Evolutionary conservation across 2,888 invertebrate genomes (phyloP), one percentile per base, ranked within the genome.

Genomic region (Spisula solida): DNA sequence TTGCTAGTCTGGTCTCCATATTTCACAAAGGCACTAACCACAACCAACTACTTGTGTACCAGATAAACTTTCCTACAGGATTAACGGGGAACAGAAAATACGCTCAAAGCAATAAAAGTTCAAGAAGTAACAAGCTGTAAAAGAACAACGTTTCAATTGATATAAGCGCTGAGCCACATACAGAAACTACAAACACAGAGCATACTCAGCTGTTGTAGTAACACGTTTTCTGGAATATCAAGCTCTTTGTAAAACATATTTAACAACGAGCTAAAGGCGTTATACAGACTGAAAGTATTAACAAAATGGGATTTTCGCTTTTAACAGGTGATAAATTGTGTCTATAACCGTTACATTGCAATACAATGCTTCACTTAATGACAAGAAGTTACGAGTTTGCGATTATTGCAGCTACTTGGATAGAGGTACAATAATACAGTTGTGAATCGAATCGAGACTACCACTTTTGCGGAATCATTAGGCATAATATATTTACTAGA

Each of bases 291-390:
- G 70, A 29, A 47, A 66, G 47, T 70, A 83, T 83, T 83, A 83
- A 18, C 83, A 8, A 25, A 83, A 83, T 66, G 66, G 34, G 51
- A 55, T 34, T 56, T 79, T 34, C 56, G 10, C 34, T 79, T 85
- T 66, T n/a, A 85, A 79, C 85, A 85, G 85, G 85, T 85, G 85
- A 79, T 85, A 84, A 84, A 51, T n/a, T 25, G 31, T 20, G 20
- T 25, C 25, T 60, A 25, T 60, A 60, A 25, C 25, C n/a, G n/a
- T 51, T 51, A 51, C 16, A 51, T 51, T 51, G 51, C 51, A 51
- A 51, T 66, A 66, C 60, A 66, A 66, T 25, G n/a, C 60, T n/a
- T 66, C 60, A 66, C 0, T 66, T 66, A 25, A 66, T 66, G n/a
- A 10, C 60, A 51, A 51, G 51, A 51, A 16, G 12, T 1, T 51